These are phyloP conservation scores for Aphrophora alni DNA, from an alignment of 2,888 invertebrate genomes.

Conservation along the genomic window DNA sequence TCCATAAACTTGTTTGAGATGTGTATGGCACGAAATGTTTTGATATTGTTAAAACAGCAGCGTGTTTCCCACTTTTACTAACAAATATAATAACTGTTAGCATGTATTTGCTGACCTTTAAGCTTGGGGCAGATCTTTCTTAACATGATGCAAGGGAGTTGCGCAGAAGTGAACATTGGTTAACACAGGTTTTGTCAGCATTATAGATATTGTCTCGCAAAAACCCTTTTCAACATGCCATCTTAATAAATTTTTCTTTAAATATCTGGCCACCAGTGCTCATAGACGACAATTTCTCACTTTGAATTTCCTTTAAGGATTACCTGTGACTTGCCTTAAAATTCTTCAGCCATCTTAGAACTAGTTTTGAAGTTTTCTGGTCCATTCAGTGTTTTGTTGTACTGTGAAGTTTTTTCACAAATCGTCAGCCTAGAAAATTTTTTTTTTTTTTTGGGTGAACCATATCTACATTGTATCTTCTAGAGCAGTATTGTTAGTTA, in stretches of 20 bases:
- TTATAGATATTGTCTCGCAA: neutral
- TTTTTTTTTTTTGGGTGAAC: too few relatives aligned
- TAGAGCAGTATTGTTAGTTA: too few relatives aligned
- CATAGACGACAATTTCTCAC: neutral
- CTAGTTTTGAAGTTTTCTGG: neutral
- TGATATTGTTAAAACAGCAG: too few relatives aligned
- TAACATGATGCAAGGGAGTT: neutral
- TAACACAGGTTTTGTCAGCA: neutral
- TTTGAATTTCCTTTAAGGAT: neutral
- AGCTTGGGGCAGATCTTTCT: too few relatives aligned
- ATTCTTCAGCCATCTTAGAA: neutral
- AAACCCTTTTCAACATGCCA: too few relatives aligned
- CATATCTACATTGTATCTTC: too few relatives aligned
- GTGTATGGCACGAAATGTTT: too few relatives aligned
- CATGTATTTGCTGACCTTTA: too few relatives aligned
- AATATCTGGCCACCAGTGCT: neutral
- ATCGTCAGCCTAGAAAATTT: neutral
- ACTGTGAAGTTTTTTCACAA: neutral
- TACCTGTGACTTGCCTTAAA: neutral
- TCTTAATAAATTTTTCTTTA: too few relatives aligned
- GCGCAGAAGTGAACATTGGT: neutral
- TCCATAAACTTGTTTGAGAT: too few relatives aligned
- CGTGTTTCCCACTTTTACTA: too few relatives aligned
- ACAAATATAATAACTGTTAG: too few relatives aligned
- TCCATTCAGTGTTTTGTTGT: neutral